Base-by-base conservation (phyloP, 1,140 invertebrate species). In the Drosophila nannoptera region DNA sequence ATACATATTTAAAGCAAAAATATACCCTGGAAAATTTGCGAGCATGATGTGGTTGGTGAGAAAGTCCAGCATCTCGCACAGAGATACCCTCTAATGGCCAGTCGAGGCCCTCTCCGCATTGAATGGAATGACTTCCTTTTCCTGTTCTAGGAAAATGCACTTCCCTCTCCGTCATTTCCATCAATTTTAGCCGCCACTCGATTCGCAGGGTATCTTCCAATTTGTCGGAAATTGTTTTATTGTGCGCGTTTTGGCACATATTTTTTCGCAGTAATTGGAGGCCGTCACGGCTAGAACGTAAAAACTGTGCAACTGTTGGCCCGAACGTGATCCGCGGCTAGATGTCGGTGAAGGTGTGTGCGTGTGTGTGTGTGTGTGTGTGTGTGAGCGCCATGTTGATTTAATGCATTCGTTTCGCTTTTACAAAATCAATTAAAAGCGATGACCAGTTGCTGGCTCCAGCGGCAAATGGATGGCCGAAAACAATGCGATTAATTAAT, bases 381-480 rank as follows among this genome's bases (percentile, higher is more conserved):
- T 2, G 12, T 43, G 14, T 48, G 12, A 22, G 40, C 43, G 8
- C 56, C 35, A 53, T 67, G 55, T 67, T 66, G 49, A 53, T 54
- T 60, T 66, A 67, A 65, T 58, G 53, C 29, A 53, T 58, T 46
- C 62, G 42, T 5, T 53, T 22, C 22, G 22, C 22, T 22, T 22
- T 59, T 66, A 48, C 33, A 42, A 70, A 70, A 71, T 61, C 56
- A 61, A 60, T 67, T 66, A 67, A 67, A 61, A 55, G 55, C 7
- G n/a, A n/a, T 32, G 36, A 56, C 31, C 43, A 60, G 55, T 61
- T 12, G 7, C 0, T 54, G 40, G 31, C 69, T 42, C 43, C 7
- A 11, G 8, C 14, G 11, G 65, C 43, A 49, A 71, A 55, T 55
- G 36, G 50, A 32, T 22, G 35, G 12, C 16, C 55, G 36, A 32